These are phyloP conservation scores for Theocolax elegans DNA, from an alignment of 1,140 invertebrate genomes.

Conservation along the genomic window DNA sequence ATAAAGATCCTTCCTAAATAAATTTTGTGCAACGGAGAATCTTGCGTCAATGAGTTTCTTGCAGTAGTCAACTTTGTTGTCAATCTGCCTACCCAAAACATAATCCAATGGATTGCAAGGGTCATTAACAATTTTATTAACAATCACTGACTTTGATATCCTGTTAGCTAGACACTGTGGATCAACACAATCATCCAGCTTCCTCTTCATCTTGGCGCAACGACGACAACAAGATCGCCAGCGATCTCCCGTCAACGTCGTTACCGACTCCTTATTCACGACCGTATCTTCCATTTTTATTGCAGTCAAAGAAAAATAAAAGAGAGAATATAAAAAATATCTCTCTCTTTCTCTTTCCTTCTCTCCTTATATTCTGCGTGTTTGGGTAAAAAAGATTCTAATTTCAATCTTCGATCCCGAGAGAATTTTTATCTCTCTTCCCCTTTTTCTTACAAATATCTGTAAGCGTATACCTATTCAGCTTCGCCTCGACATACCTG, in stretches of 20 bases:
- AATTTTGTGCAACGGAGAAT: conserved; percentile 74
- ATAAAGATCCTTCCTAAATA: conserved; percentile 86
- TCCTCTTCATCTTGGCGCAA: conserved; percentile 2
- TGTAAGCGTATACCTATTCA: too few species aligned
- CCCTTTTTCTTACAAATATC: background rate
- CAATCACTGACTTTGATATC: background rate
- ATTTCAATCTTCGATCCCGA: too few species aligned
- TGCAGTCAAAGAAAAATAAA: too few species aligned
- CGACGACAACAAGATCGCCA: conserved; percentile 24
- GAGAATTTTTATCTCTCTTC: background rate
- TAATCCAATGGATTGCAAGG: conserved; percentile 66
- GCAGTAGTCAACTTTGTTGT: conserved; percentile 64
- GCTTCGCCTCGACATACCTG: too few species aligned
- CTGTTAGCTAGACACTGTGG: background rate
- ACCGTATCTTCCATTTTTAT: conserved; percentile 33
- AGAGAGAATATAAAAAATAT: too few species aligned
- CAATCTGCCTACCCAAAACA: conserved; percentile 67
- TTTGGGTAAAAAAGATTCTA: too few species aligned
- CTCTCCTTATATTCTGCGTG: background rate
- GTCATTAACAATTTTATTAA: background rate
- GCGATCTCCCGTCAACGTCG: conserved; percentile 11
- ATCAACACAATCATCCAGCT: background rate
- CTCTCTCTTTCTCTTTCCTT: background rate
- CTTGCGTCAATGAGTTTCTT: conserved; percentile 74
- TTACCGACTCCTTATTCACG: background rate